phyloP scores from a whole-genome alignment of 2,797 vertebrate genomes.

The Phrynocephalus vlangalii region DNA sequence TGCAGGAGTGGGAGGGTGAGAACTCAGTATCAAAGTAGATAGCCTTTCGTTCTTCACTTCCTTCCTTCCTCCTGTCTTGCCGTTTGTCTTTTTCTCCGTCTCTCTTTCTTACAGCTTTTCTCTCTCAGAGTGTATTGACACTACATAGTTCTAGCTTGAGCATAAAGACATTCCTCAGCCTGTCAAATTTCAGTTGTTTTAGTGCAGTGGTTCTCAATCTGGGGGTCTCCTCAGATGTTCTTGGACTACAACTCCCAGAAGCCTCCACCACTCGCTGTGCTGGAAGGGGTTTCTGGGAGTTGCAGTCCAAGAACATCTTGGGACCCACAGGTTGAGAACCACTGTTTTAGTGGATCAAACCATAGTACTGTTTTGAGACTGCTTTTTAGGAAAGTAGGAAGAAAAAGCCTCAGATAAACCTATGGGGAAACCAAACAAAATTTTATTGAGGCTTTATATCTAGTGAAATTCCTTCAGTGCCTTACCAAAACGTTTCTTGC shows the following conservation, averaged over 20 bases:
- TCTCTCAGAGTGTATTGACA: too few species aligned
- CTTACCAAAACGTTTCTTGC: constrained; percentile 1
- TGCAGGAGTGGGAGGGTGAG: not conserved
- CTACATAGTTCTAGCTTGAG: too few species aligned
- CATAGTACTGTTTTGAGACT: constrained; percentile 9
- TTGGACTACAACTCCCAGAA: too few species aligned
- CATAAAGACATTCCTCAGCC: not conserved
- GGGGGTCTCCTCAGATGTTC: too few species aligned
- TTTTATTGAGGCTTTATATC: not conserved
- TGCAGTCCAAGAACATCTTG: too few species aligned
- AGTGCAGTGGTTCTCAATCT: too few species aligned
- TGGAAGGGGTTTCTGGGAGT: too few species aligned
- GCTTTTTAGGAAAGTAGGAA: not conserved
- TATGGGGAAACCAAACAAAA: constrained; percentile 1
- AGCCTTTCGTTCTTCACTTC: not conserved
- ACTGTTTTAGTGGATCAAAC: not conserved
- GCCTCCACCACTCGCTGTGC: too few species aligned
- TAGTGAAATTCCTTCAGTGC: not conserved
- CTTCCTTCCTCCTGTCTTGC: not conserved
- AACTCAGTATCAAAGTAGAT: too few species aligned
- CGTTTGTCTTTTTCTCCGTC: not conserved
- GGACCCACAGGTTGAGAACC: too few species aligned
- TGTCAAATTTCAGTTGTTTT: not conserved
- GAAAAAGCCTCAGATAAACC: not conserved
- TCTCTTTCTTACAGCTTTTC: not conserved